These are phyloP conservation scores for Mactromeris polynyma DNA, from an alignment of 2,888 invertebrate species.

Conservation along the genomic window DNA sequence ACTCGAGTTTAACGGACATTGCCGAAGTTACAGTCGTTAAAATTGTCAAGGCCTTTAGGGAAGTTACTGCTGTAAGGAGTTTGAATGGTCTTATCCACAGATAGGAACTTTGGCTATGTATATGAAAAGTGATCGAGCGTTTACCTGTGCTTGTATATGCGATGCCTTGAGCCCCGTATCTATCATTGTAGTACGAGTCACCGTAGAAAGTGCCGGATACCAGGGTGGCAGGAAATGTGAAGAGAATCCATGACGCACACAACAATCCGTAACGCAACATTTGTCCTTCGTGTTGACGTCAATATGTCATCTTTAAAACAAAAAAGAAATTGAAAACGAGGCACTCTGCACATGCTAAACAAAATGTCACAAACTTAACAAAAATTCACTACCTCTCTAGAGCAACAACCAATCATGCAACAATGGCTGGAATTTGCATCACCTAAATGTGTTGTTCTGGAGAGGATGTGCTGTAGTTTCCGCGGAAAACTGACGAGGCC, in stretches of 20 bases:
- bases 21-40: too few species aligned
- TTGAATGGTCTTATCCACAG: too few species aligned
- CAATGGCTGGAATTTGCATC: too few species aligned
- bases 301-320: slow-evolving; percentile 7
- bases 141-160: slow-evolving; percentile 41
- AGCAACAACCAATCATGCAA: too few species aligned
- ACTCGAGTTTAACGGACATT: too few species aligned
- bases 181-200: slow-evolving; percentile 60
- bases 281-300: background rate
- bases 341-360: background rate
- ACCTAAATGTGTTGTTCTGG: too few species aligned
- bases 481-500: too few species aligned
- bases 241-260: slow-evolving; percentile 1
- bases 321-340: background rate
- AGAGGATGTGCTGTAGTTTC: too few species aligned
- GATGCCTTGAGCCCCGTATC: slow-evolving; percentile 65
- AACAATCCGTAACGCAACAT: background rate
- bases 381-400: background rate
- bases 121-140: too few species aligned
- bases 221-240: background rate
- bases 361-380: background rate
- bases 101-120: too few species aligned
- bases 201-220: slow-evolving; percentile 41
- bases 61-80: too few species aligned
- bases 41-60: too few species aligned